Percentiles rank a stretch among this genome's conserved stretches.
Conservation (phyloP, 2,113 vertebrate species). For the Emydura subglobosa region DNA sequence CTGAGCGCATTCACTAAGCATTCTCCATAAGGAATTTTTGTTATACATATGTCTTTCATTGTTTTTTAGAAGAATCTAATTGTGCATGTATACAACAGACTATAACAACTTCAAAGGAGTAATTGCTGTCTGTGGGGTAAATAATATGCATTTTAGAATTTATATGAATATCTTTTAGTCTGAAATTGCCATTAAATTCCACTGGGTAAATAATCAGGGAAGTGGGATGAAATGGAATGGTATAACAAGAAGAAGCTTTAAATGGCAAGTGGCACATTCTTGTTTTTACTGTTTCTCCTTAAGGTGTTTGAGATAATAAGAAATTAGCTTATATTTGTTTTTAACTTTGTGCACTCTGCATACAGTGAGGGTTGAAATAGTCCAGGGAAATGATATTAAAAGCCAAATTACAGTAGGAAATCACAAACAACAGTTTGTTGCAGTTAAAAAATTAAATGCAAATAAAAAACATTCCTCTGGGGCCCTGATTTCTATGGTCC, state of each 20-base stretch:
- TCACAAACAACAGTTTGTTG: not conserved
- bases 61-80: constrained; percentile 60
- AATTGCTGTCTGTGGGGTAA: constrained; percentile 41
- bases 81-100: constrained; percentile 37
- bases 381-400: constrained; percentile 46
- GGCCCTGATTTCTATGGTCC: constrained; percentile 12
- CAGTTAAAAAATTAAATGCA: constrained; percentile 68
- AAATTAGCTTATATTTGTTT: constrained; percentile 63
- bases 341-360: constrained; percentile 24
- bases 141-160: constrained; percentile 45
- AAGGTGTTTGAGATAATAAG: constrained; percentile 60
- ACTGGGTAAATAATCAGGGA: constrained; percentile 40
- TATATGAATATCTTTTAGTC: constrained; percentile 50
- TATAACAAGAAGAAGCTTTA: constrained; percentile 21
- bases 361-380: constrained; percentile 3
- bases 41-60: constrained; percentile 11
- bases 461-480: constrained; percentile 49
- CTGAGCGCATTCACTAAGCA: constrained; percentile 25
- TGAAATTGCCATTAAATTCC: constrained; percentile 55
- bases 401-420: constrained; percentile 55
- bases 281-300: constrained; percentile 45
- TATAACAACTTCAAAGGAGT: constrained; percentile 45
- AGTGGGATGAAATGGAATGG: not conserved
- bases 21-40: constrained; percentile 34
- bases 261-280: constrained; percentile 37